Evolutionary conservation across 2,797 vertebrate genomes (phyloP), one percentile per base, ranked within the genome.

Genomic region (Melanotaenia pygmaea): DNA sequence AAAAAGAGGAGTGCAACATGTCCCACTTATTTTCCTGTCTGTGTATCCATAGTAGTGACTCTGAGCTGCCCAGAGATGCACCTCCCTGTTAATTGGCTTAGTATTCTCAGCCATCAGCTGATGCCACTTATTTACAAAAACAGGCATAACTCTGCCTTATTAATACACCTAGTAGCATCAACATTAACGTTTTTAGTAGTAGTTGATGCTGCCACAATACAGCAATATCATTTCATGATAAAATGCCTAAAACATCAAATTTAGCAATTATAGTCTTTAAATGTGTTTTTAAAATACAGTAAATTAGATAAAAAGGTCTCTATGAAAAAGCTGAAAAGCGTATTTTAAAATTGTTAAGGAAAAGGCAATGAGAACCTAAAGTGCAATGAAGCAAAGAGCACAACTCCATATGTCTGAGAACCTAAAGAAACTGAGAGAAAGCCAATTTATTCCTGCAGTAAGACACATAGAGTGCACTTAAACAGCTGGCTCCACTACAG

Each of bases 381-480:
- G 35, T 32, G 40, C 71, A 79, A 18, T 18, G n/a, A 77, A 37
- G 43, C 37, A 4, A 34, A 61, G n/a, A 79, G 74, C 32, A 32
- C 1, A 54, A 64, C 32, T 65, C 58, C 43, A 61, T 75, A 75
- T 70, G 70, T 75, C 60, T 51, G 32, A 71, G 34, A 66, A n/a
- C 40, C 35, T 62, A 80, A 81, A 77, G 40, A 74, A 65, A 59
- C 16, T 13, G 20, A 54, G 1, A 63, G 59, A 74, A 53, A 71
- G 50, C n/a, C 3, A 24, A 80, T 75, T 80, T 68, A 79, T 75
- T 63, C 74, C 32, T 59, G 67, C 64, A 76, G 40, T 75, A 50
- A 20, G 28, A 77, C 50, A 77, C 69, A 76, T 16, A 64, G 45
- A 59, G 62, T 83, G 71, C 72, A 82, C 28, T 83, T 80, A 77